A percentile compares a stretch with the other conserved stretches of the same genome.
phyloP scores from a whole-genome alignment of 53 echinoderm and acorn worm genomes.

The Zoroaster sp. region DNA sequence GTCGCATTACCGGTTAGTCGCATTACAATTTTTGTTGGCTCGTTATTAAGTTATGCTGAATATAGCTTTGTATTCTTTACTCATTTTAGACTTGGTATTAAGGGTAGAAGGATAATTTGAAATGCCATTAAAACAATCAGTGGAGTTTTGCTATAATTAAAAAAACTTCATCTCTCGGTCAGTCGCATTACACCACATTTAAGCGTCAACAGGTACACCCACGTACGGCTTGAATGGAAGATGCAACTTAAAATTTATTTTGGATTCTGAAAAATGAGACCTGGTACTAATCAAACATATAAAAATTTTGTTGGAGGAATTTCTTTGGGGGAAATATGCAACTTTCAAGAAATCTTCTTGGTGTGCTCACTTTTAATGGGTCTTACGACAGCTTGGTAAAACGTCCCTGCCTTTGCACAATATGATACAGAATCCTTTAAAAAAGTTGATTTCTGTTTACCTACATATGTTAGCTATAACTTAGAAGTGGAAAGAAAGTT shows the following conservation, averaged over 20 bases:
- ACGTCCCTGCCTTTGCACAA: too few species aligned
- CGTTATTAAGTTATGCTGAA: background rate
- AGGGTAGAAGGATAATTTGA: background rate
- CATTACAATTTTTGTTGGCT: slow-evolving; percentile 1
- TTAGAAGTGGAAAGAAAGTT: too few species aligned
- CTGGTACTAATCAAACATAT: too few species aligned
- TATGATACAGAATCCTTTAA: too few species aligned
- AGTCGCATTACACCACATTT: background rate
- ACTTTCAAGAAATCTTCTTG: too few species aligned
- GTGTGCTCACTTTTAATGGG: too few species aligned
- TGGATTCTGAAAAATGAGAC: too few species aligned
- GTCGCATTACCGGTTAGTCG: slow-evolving; percentile 6
- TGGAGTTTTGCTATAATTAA: background rate
- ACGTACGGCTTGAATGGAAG: background rate
- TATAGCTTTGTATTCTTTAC: background rate
- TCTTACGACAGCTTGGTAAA: too few species aligned
- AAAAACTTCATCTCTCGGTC: background rate
- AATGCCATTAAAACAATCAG: background rate
- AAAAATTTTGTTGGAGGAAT: too few species aligned
- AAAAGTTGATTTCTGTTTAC: too few species aligned
- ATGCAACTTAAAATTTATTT: background rate
- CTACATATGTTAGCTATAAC: too few species aligned
- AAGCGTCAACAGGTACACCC: background rate
- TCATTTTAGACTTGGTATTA: background rate
- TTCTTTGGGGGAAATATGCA: too few species aligned